phyloP scores from a whole-genome alignment of 2,888 invertebrate species.

The Eutolmus rufibarbis region DNA sequence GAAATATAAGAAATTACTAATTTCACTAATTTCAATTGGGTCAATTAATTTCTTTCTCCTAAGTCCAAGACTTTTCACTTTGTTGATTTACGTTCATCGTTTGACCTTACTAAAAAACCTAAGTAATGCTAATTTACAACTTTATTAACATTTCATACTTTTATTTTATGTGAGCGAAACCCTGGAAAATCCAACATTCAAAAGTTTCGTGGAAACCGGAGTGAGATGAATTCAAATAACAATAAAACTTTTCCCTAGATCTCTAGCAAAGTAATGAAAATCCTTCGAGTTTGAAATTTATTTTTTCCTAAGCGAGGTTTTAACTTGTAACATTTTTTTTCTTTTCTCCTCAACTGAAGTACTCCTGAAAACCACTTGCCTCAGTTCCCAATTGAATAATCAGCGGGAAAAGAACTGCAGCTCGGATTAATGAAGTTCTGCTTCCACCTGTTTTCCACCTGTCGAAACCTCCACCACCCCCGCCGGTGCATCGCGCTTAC shows the following conservation, averaged over 20 bases:
- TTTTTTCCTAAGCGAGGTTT: background rate
- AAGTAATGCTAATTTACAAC: too few species aligned
- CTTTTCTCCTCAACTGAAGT: background rate
- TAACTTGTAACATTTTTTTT: background rate
- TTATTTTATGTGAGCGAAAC: background rate
- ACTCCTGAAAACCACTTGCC: background rate
- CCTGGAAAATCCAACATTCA: background rate
- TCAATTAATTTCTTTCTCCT: too few species aligned
- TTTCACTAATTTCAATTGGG: too few species aligned
- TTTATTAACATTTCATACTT: background rate
- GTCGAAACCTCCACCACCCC: background rate
- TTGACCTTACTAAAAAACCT: too few species aligned
- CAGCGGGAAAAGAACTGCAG: background rate
- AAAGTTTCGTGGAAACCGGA: background rate
- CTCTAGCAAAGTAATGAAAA: background rate
- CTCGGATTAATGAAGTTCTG: background rate
- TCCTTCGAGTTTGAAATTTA: background rate
- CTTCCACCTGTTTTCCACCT: background rate
- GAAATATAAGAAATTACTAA: too few species aligned
- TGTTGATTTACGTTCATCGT: too few species aligned
- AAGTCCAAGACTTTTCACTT: too few species aligned
- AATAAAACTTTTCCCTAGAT: background rate
- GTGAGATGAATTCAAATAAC: background rate
- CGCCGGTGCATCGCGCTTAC: background rate
- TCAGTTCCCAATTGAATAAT: background rate